Evolutionary conservation across 2,113 vertebrate genomes (phyloP), one percentile per base, ranked within the genome.

Genomic region (Indicator maculatus): DNA sequence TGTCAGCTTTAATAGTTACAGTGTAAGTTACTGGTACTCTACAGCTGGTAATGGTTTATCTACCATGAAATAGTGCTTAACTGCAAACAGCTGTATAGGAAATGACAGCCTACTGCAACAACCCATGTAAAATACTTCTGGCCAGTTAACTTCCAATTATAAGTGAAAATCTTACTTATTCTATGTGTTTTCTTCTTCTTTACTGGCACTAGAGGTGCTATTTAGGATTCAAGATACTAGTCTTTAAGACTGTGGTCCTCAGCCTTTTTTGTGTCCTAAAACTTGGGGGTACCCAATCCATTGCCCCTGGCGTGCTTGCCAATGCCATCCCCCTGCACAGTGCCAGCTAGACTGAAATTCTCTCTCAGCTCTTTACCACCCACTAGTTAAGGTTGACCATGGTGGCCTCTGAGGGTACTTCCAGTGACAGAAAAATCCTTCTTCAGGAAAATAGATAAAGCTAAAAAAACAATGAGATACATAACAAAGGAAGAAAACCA

Each of bases 1-100:
- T 94, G 89, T 93, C 96, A 91, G 66, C 91, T 94, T 89, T 90
- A 93, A 70, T 67, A 83, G 74, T 75, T 73, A 70, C 73, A n/a
- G 19, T 66, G 79, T 69, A 90, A 80, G 75, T 96, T 89, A 52
- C 88, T 91, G 64, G 79, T 71, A 73, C 18, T 71, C 33, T 67
- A 24, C 91, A 93, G 88, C 90, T 87, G 89, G 91, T 79, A 71
- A 73, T 89, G 87, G 89, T 95, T 95, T 96, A 81, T 96, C 86
- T 96, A 21, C 96, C 77, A 91, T 96, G 91, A 90, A 93, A 81
- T n/a, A 11, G 16, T 16, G 12, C 78, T 71, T 96, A 89, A 96
- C 92, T 93, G 78, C 83, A 87, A 95, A 90, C 95, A 92, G 89
- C 56, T 89, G 97, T 95, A 65, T 93, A 97, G 97, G 97, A 97